Evolutionary conservation across 2,888 invertebrate genomes (phyloP).

Genomic region (Apoderus coryli): DNA sequence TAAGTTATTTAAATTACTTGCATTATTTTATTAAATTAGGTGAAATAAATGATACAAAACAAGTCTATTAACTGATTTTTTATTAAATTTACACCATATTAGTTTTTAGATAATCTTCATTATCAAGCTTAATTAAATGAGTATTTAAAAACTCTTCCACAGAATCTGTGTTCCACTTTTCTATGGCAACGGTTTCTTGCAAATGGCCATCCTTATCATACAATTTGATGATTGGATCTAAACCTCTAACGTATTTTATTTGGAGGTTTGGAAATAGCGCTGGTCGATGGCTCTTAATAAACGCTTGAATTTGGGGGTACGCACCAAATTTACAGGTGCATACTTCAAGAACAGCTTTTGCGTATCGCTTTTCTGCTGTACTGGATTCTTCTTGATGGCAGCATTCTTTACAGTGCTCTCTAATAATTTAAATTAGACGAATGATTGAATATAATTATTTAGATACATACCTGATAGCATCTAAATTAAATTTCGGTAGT

Average conservation of each 20-base stretch:
- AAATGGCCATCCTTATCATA: slow-evolving; percentile 72
- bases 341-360: slow-evolving; percentile 85
- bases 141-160: slow-evolving; percentile 92
- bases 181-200: slow-evolving; percentile 83
- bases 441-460: not conserved
- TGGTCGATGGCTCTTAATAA: slow-evolving; percentile 86
- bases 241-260: slow-evolving; percentile 83
- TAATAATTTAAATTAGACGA: slow-evolving; percentile 18
- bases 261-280: slow-evolving; percentile 81
- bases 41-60: too few relatives aligned
- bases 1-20: too few relatives aligned
- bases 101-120: too few relatives aligned
- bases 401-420: slow-evolving; percentile 62
- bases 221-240: slow-evolving; percentile 88
- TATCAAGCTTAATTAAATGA: slow-evolving; percentile 52
- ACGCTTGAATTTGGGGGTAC: slow-evolving; percentile 97
- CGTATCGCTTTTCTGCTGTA: slow-evolving; percentile 58
- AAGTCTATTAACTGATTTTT: too few relatives aligned
- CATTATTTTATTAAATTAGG: too few relatives aligned
- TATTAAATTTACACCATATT: too few relatives aligned
- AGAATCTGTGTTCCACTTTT: slow-evolving; percentile 97
- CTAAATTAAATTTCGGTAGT: slow-evolving; percentile 59
- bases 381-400: slow-evolving; percentile 62
- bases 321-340: slow-evolving; percentile 98
- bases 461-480: slow-evolving; percentile 39